phyloP scores from a whole-genome alignment of 1,140 invertebrate genomes.

The Nomia melanderi region DNA sequence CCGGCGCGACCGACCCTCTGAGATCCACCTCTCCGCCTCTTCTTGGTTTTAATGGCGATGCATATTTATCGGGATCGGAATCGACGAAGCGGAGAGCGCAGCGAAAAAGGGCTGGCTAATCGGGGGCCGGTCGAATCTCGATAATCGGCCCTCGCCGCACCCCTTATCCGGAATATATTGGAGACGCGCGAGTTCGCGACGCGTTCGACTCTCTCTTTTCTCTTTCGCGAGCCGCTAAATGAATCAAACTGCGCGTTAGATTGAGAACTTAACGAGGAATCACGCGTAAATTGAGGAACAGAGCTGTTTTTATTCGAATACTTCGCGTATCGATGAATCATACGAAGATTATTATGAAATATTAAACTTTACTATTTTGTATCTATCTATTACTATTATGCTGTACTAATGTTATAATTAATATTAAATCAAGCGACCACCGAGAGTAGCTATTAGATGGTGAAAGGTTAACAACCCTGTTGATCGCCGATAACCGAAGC shows the following conservation, averaged over 20 bases:
- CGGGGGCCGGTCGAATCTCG: constrained; percentile 11
- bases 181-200: not conserved
- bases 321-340: no score
- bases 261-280: no score
- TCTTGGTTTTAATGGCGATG: constrained; percentile 14
- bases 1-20: not conserved
- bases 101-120: constrained; percentile 12
- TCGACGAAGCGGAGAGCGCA: constrained; percentile 24
- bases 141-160: constrained; percentile 28
- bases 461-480: no score
- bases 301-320: no score
- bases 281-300: no score
- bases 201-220: not conserved
- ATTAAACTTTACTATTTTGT: no score
- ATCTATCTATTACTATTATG: no score
- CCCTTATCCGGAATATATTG: constrained; percentile 31
- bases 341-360: no score
- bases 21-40: constrained; percentile 6
- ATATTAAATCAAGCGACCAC: no score
- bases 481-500: no score
- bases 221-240: not conserved
- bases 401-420: no score
- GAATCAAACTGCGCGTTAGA: not conserved
- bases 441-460: no score
- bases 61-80: constrained; percentile 43